phyloP scores from a whole-genome alignment of 2,888 invertebrate species.

The Perdita meconis region DNA sequence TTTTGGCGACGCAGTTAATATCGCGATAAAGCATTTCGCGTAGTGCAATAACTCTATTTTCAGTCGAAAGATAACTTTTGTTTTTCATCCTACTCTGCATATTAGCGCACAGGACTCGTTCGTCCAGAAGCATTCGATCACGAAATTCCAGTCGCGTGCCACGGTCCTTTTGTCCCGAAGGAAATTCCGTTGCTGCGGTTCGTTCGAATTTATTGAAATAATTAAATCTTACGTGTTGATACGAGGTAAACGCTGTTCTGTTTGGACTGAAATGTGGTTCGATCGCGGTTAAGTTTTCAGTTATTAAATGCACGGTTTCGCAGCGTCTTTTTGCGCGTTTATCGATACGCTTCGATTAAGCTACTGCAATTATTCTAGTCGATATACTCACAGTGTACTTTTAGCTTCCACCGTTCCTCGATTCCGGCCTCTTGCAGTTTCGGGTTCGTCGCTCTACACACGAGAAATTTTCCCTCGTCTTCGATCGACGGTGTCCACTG shows the following conservation, averaged over 20 bases:
- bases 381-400: conserved; percentile 94
- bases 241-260: too few species aligned
- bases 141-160: conserved; percentile 63
- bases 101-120: neutral
- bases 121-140: neutral
- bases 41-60: conserved; percentile 17
- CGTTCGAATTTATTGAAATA: conserved; percentile 68
- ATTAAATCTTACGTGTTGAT: conserved; percentile 67
- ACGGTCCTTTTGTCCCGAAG: conserved; percentile 39
- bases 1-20: conserved; percentile 9
- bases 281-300: too few species aligned
- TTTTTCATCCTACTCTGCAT: neutral
- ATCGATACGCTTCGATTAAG: neutral
- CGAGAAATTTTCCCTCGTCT: conserved; percentile 95
- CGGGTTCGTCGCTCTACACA: conserved; percentile 95
- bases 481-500: conserved; percentile 93
- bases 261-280: too few species aligned
- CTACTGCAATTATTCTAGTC: neutral
- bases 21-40: neutral
- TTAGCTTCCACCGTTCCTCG: conserved; percentile 94
- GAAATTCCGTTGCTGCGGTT: conserved; percentile 26
- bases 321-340: neutral
- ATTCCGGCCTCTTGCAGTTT: conserved; percentile 92
- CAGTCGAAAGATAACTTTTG: neutral
- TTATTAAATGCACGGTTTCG: too few species aligned